Conservation (phyloP, 2,797 vertebrate species). For the Periparus ater region DNA sequence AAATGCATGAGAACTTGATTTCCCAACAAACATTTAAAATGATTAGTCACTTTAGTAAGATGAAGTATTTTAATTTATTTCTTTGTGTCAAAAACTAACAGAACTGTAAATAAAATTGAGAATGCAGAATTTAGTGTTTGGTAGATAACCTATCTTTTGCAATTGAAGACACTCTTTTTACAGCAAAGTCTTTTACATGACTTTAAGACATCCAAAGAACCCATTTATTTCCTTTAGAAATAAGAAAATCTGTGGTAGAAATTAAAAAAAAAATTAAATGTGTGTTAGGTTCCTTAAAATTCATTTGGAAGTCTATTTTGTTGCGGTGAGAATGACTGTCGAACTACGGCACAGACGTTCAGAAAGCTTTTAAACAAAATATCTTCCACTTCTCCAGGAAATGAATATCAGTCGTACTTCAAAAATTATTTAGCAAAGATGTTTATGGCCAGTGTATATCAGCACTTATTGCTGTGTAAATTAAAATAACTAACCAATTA, state of each 20-base stretch:
- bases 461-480: slow-evolving; percentile 41
- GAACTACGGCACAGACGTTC: not conserved
- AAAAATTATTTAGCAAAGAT: slow-evolving; percentile 21
- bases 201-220: not conserved
- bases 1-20: not conserved
- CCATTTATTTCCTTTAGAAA: not conserved
- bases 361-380: slow-evolving; percentile 41
- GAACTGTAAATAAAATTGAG: slow-evolving; percentile 16
- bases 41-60: not conserved
- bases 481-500: slow-evolving; percentile 57
- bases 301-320: slow-evolving; percentile 15
- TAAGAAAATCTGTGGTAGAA: not conserved
- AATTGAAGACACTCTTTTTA: not conserved
- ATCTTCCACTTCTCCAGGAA: slow-evolving; percentile 30
- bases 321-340: not conserved
- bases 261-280: not conserved
- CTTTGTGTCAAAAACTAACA: slow-evolving; percentile 1
- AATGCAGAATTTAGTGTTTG: slow-evolving; percentile 35
- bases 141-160: not conserved
- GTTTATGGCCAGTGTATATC: not conserved
- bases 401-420: not conserved
- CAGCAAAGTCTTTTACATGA: not conserved
- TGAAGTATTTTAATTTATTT: not conserved
- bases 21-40: not conserved
- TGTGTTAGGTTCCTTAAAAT: slow-evolving; percentile 4